Conservation (phyloP, 1,140 invertebrate species). For the Conus ventricosus region DNA sequence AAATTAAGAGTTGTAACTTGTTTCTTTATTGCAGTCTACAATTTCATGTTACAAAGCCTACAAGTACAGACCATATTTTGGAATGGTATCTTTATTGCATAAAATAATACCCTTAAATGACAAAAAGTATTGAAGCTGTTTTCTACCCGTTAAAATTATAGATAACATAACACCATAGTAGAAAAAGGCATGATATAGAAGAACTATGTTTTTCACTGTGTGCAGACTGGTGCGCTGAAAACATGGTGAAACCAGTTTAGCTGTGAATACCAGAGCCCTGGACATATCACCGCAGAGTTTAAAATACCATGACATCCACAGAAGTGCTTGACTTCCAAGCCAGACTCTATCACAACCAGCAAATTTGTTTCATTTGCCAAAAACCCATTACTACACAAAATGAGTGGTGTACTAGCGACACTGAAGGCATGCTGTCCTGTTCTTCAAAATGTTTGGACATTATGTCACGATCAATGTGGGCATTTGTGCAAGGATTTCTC, state of each 20-base stretch:
- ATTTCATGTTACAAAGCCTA: too few relatives aligned
- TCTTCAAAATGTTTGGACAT: background rate
- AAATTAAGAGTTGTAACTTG: too few relatives aligned
- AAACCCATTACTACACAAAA: background rate
- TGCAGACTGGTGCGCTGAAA: background rate
- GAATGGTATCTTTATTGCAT: too few relatives aligned
- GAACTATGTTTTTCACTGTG: background rate
- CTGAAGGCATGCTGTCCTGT: background rate
- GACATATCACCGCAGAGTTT: background rate
- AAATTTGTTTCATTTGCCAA: background rate
- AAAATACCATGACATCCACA: background rate
- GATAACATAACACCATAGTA: too few relatives aligned
- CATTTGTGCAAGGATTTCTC: constrained; percentile 14
- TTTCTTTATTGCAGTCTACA: too few relatives aligned
- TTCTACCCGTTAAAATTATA: too few relatives aligned
- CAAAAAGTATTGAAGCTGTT: too few relatives aligned
- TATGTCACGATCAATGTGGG: background rate
- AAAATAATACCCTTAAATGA: too few relatives aligned
- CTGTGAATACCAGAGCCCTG: too few relatives aligned
- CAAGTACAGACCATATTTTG: too few relatives aligned
- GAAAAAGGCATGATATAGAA: too few relatives aligned
- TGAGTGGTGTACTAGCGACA: background rate
- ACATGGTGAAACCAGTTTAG: background rate
- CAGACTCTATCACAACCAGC: background rate
- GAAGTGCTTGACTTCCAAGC: background rate